Percentiles rank a stretch among this genome's conserved stretches.
These are phyloP conservation scores for Aurelia aurita DNA, from an alignment of 30 jellyfish, hydroid and myxozoan species.

Conservation along the genomic window DNA sequence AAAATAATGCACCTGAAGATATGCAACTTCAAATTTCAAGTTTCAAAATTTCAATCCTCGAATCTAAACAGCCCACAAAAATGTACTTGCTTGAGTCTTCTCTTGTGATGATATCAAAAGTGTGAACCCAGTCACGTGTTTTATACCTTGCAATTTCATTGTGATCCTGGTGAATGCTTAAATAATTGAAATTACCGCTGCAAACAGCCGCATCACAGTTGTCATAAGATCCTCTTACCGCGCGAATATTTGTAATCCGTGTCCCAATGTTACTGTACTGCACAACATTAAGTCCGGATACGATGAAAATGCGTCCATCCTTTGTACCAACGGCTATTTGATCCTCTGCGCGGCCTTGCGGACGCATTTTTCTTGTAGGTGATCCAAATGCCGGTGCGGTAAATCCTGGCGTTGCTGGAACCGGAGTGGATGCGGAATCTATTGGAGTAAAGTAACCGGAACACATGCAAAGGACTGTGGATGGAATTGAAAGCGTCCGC, in stretches of 20 bases:
- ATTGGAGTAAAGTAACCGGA: conserved; percentile 75
- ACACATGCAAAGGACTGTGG: conserved; percentile 84
- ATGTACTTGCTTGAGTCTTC: conserved; percentile 55
- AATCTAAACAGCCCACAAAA: conserved; percentile 76
- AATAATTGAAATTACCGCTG: conserved; percentile 83
- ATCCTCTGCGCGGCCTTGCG: conserved; percentile 63
- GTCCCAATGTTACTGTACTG: conserved; percentile 74
- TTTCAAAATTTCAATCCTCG: conserved; percentile 37
- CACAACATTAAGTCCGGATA: conserved; percentile 50
- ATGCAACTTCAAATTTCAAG: conserved; percentile 14
- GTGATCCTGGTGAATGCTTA: conserved; percentile 69
- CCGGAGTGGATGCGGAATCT: conserved; percentile 49
- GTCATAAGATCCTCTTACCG: conserved; percentile 74
- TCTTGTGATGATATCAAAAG: conserved; percentile 54
- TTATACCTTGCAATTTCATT: conserved; percentile 29
- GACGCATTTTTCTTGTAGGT: conserved; percentile 54
- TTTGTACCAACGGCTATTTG: conserved; percentile 87
- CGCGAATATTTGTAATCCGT: conserved; percentile 59
- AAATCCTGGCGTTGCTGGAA: conserved; percentile 53
- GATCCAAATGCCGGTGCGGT: conserved; percentile 29
- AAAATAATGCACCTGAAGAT: too few species aligned
- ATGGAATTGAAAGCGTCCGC: conserved; percentile 63
- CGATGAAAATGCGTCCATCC: conserved; percentile 76
- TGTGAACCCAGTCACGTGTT: conserved; percentile 86
- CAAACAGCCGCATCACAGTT: conserved; percentile 74